Percentiles rank a stretch among this genome's conserved stretches.
These are phyloP conservation scores for Ovis aries DNA, from an alignment of 2,113 vertebrate genomes.

Conservation along the genomic window ARS-UI_Ramb_v3.0 NC_056054.1:15886001-15886500, in stretches of 20 bases:
- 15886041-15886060: slow-evolving; percentile 35
- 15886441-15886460: neutral
- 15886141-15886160: slow-evolving; percentile 68
- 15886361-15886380: neutral
- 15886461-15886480: neutral
- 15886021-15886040: slow-evolving; percentile 62
- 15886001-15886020: neutral
- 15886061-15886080: slow-evolving; percentile 48
- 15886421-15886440: neutral
- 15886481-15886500: neutral
- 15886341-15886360: neutral
- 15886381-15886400: neutral
- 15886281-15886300: neutral
- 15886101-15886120: slow-evolving; percentile 50
- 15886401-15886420: neutral
- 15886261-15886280: neutral
- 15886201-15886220: neutral
- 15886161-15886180: slow-evolving; percentile 31
- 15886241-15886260: neutral
- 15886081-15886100: slow-evolving; percentile 50
- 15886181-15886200: slow-evolving; percentile 2
- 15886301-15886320: neutral
- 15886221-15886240: neutral
- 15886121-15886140: neutral
- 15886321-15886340: neutral